These are phyloP conservation scores for Aurelia sp. DNA, from an alignment of 30 jellyfish, hydroid and myxozoan genomes.

Conservation along the genomic window DNA sequence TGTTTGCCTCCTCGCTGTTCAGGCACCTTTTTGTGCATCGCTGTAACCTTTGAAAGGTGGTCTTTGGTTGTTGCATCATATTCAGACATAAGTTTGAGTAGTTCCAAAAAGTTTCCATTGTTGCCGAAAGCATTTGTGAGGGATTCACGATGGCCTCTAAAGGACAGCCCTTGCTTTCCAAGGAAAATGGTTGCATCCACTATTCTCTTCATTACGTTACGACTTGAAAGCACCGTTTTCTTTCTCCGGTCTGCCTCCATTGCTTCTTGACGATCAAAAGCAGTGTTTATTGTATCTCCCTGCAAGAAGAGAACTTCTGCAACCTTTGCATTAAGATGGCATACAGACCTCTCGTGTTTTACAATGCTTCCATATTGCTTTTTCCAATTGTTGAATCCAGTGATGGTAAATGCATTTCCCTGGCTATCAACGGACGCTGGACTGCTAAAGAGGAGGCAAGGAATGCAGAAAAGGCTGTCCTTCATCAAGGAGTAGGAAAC, in stretches of 20 bases:
- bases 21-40: conserved; percentile 50
- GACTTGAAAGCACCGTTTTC: conserved; percentile 33
- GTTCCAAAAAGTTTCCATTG: conserved; percentile 64
- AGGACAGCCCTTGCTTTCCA: conserved; percentile 62
- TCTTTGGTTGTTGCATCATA: conserved; percentile 52
- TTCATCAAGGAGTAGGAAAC: conserved; percentile 49
- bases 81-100: conserved; percentile 52
- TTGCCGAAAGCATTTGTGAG: conserved; percentile 26
- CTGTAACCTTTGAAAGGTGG: conserved; percentile 60
- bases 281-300: conserved; percentile 19
- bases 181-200: conserved; percentile 44
- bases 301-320: conserved; percentile 62
- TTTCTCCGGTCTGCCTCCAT: conserved; percentile 46
- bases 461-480: conserved; percentile 57
- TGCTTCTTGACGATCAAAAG: conserved; percentile 43
- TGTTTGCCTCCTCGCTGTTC: conserved; percentile 58
- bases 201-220: conserved; percentile 36
- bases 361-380: conserved; percentile 67
- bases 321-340: conserved; percentile 65
- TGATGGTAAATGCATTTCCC: conserved; percentile 52
- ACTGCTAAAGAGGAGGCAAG: conserved; percentile 48
- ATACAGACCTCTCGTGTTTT: conserved; percentile 62
- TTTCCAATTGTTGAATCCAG: conserved; percentile 66
- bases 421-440: conserved; percentile 44
- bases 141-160: conserved; percentile 65